Percentiles rank a stretch among this genome's conserved stretches.
Conservation (phyloP, 1,140 invertebrate genomes). For the Pomacea maculata region DNA sequence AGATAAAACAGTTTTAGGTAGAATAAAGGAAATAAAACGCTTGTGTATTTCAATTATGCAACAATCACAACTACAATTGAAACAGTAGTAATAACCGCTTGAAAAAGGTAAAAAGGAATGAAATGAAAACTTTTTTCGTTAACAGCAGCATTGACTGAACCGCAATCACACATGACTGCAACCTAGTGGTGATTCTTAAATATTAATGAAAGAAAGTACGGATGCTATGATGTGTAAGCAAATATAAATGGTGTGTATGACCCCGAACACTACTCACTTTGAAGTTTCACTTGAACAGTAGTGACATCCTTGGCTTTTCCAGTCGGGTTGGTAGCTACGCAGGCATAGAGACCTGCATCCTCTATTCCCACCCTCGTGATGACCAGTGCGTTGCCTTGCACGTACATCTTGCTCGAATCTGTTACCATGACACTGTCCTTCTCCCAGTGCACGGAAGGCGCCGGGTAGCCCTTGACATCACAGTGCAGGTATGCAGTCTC, state of each 20-base stretch:
- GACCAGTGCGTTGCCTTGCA: constrained; percentile 36
- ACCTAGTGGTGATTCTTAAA: too few species aligned
- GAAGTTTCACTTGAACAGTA: constrained; percentile 40
- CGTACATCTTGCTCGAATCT: constrained; percentile 25
- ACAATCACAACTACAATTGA: too few species aligned
- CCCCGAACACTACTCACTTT: constrained; percentile 27
- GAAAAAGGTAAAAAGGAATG: too few species aligned
- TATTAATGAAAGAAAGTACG: too few species aligned
- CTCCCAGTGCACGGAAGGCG: constrained; percentile 42
- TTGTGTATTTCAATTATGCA: too few species aligned
- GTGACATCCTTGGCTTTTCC: constrained; percentile 35
- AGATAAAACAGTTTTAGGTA: too few species aligned
- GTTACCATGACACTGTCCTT: constrained; percentile 32
- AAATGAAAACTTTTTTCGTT: too few species aligned
- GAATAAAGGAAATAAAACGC: too few species aligned
- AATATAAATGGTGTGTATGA: background rate
- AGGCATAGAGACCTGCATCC: constrained; percentile 47
- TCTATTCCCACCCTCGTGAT: constrained; percentile 39
- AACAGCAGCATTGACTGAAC: too few species aligned
- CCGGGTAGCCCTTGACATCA: constrained; percentile 42
- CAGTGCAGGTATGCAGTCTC: constrained; percentile 43
- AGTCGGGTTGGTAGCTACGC: constrained; percentile 36
- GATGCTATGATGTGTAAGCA: too few species aligned
- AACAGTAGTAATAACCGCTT: too few species aligned
- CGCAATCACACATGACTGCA: too few species aligned